phyloP scores from a whole-genome alignment of 2,113 vertebrate species.

The Puma concolor region DNA sequence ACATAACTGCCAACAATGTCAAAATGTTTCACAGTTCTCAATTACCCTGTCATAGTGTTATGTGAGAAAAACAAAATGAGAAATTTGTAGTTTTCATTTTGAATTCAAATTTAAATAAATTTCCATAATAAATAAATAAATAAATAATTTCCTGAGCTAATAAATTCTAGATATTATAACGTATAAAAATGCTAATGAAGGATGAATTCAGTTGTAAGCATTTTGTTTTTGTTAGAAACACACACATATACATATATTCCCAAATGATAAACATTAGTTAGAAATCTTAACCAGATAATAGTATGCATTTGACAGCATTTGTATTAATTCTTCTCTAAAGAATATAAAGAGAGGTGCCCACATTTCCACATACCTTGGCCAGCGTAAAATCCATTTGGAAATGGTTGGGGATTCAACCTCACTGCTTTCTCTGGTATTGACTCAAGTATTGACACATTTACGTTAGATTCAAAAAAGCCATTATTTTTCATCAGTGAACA shows the following conservation, averaged over 20 bases:
- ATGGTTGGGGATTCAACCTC: not conserved
- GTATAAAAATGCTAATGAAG: not conserved
- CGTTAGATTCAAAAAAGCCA: not conserved
- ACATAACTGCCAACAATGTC: not conserved
- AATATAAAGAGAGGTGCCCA: not conserved
- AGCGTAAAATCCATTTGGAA: not conserved
- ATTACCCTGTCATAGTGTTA: not conserved
- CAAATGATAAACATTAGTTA: not conserved
- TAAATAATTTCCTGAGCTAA: not conserved
- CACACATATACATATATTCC: not conserved
- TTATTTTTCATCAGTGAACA: not conserved
- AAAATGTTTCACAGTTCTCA: not conserved
- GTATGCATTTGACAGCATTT: not conserved
- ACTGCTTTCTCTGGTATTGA: not conserved
- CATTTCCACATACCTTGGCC: not conserved
- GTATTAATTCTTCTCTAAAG: not conserved
- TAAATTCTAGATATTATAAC: not conserved
- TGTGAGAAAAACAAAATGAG: not conserved
- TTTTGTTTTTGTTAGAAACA: slow-evolving; percentile 14
- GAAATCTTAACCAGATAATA: not conserved
- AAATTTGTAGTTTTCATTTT: not conserved
- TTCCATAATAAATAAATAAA: not conserved
- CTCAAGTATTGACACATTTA: not conserved
- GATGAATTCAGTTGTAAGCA: not conserved
- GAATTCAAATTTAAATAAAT: not conserved